Evolutionary conservation across 2,113 vertebrate species (phyloP), one percentile per base, ranked within the genome.

Genomic region (Turdus rufiventris): DNA sequence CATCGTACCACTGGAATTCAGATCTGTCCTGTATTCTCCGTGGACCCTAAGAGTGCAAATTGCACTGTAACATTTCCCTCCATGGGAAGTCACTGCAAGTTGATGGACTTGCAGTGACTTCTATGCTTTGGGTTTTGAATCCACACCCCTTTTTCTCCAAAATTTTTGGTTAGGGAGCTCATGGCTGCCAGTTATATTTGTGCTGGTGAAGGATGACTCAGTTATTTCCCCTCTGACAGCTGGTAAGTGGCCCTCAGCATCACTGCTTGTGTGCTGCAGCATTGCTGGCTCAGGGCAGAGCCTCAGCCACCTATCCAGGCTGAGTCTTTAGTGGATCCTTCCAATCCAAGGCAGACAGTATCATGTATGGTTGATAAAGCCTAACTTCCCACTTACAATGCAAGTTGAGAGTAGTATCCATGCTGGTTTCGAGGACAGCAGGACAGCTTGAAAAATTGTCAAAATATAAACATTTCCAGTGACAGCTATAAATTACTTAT

Each of bases 401-500:
- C 72, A 47, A 70, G 24, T 15, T 1, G 1, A 71, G 28, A 63
- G 34, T 19, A 74, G 51, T 6, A 14, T 71, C 50, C 51, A 48
- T 0, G 0, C 24, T 56, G 40, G 60, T 60, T 86, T 73, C 40
- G 62, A 65, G 50, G 34, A 76, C 34, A 77, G 31, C 26, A 78
- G 53, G 40, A 42, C 6, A 65, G 28, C 71, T 13, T 67, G n/a
- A 77, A 63, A 73, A 81, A 40, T 84, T 61, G 53, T 67, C 36
- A 78, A 63, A 93, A 80, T 50, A 58, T 9, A 72, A 77, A 78
- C 1, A 2, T 71, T 89, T 81, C 60, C 61, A 56, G 61, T 75
- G 61, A 87, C 84, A 94, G 53, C 57, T 94, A 76, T 68, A 88
- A 84, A 14, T 84, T 10, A 91, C 91, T 95, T 93, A 54, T 34